A percentile compares a stretch with the other conserved stretches of the same genome.
These are phyloP conservation scores for Daphoenositta chrysoptera DNA, from an alignment of 2,113 vertebrate genomes.

Conservation along the genomic window DNA sequence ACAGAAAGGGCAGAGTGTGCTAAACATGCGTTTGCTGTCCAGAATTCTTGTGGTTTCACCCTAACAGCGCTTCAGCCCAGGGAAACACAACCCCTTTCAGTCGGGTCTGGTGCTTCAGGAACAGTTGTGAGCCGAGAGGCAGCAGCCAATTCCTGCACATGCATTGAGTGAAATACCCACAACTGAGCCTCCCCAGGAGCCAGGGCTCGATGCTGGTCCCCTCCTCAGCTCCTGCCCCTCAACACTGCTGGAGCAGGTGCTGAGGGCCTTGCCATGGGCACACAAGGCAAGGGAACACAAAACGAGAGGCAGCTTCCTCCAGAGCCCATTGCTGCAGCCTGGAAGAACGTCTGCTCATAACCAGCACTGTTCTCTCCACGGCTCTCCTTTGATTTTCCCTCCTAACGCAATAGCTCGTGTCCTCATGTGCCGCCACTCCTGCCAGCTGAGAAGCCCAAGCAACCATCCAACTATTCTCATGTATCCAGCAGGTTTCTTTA, in stretches of 20 bases:
- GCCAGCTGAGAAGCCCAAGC: neutral
- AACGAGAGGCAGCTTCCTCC: neutral
- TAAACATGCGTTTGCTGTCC: neutral
- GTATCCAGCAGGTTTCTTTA: neutral
- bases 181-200: neutral
- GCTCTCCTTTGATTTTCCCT: neutral
- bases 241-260: rapidly evolving
- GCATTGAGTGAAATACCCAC: rapidly evolving
- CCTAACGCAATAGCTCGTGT: neutral
- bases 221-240: neutral
- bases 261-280: rapidly evolving
- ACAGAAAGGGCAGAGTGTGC: neutral
- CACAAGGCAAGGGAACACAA: neutral
- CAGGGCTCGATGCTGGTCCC: neutral
- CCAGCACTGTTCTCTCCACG: neutral
- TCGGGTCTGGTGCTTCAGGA: rapidly evolving
- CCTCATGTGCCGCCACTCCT: neutral
- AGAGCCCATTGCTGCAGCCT: neutral
- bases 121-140: neutral
- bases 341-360: rapidly evolving
- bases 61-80: rapidly evolving
- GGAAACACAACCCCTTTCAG: neutral
- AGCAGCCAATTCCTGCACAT: rapidly evolving
- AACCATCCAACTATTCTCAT: neutral
- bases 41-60: neutral